A percentile compares a stretch with the other conserved stretches of the same genome.
These are phyloP conservation scores for Anthopleura xanthogrammica DNA, from an alignment of 92 coral and sea anemone genomes.

Conservation along the genomic window DNA sequence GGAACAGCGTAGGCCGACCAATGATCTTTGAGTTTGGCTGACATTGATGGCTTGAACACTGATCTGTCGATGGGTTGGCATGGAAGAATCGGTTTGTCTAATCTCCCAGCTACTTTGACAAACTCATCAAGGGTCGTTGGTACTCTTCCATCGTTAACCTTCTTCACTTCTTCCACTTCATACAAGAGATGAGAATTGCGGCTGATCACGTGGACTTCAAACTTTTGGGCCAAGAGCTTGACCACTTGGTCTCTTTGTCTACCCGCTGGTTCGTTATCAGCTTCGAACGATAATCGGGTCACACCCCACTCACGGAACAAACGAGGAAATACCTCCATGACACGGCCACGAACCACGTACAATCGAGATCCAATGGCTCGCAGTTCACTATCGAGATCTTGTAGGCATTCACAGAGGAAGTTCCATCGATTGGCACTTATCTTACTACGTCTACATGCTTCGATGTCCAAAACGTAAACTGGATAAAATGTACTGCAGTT, in stretches of 20 bases:
- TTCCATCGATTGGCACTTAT: conserved; percentile 76
- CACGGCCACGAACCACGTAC: conserved; percentile 68
- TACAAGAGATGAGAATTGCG: conserved; percentile 77
- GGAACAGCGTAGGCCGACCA: conserved; percentile 44
- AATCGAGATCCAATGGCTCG: conserved; percentile 42
- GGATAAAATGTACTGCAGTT: conserved; percentile 70
- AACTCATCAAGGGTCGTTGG: conserved; percentile 66
- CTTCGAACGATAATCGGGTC: conserved; percentile 70
- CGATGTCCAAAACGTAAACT: conserved; percentile 72
- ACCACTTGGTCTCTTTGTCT: conserved; percentile 70
- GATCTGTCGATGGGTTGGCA: conserved; percentile 36
- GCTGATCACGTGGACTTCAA: conserved; percentile 59
- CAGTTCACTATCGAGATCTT: conserved; percentile 70
- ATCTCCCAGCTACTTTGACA: conserved; percentile 47
- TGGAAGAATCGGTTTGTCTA: conserved; percentile 51
- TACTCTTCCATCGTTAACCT: conserved; percentile 40
- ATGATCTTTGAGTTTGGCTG: conserved; percentile 26
- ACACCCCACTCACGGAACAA: conserved; percentile 53
- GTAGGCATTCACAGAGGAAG: conserved; percentile 67
- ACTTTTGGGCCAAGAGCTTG: conserved; percentile 53
- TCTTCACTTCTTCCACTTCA: conserved; percentile 53
- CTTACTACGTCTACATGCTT: conserved; percentile 51
- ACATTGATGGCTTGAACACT: conserved; percentile 39
- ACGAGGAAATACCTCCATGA: conserved; percentile 42
- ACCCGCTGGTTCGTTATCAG: conserved; percentile 75